These are phyloP conservation scores for Dugesia japonica DNA, from an alignment of 2,888 invertebrate genomes.

Conservation along the genomic window DNA sequence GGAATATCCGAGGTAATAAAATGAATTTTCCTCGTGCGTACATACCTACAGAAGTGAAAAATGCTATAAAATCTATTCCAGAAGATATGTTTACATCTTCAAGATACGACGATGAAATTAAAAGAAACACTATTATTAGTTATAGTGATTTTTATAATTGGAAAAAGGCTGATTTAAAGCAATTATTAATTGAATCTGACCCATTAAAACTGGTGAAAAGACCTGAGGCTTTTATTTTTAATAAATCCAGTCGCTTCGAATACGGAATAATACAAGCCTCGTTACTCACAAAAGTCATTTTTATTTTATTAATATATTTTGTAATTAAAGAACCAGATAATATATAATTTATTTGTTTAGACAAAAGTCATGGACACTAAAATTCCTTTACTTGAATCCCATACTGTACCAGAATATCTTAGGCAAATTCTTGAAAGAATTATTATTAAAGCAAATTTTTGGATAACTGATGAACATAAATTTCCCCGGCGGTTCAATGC, in stretches of 20 bases:
- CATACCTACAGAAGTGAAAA: background rate
- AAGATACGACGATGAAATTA: background rate
- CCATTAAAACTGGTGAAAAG: background rate
- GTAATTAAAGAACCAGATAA: too few species aligned
- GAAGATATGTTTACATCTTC: background rate
- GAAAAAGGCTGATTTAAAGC: background rate
- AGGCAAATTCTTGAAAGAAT: background rate
- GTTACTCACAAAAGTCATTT: constrained; percentile 20
- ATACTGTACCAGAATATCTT: background rate
- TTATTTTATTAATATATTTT: background rate
- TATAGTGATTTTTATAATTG: background rate
- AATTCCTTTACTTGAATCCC: background rate
- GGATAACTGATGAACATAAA: constrained; percentile 10
- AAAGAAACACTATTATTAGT: background rate
- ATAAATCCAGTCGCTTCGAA: constrained; percentile 22
- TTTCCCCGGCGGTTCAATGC: background rate
- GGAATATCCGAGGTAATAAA: background rate
- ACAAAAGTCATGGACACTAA: background rate
- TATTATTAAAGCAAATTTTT: background rate
- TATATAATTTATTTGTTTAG: too few species aligned
- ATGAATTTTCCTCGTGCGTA: background rate
- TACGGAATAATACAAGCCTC: constrained; percentile 13
- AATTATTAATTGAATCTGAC: background rate
- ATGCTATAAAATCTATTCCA: background rate
- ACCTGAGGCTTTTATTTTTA: constrained; percentile 7